Evolutionary conservation across 2,797 vertebrate species (phyloP).

Genomic region (Gorsachius magnificus): DNA sequence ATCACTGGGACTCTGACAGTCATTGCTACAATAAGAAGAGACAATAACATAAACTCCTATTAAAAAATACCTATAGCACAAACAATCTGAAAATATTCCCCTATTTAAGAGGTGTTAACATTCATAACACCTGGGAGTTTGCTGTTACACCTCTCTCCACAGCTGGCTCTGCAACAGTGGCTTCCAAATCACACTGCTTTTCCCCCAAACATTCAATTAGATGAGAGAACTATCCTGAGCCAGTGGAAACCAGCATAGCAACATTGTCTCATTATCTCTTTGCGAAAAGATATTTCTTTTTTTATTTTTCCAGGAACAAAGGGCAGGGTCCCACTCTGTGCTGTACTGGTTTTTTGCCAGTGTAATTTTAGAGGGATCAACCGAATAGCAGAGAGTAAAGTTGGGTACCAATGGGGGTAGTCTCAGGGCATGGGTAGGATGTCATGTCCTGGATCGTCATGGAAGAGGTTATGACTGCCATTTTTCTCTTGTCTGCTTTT

Average conservation of each 20-base stretch:
- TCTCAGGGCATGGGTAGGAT: background rate
- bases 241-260: background rate
- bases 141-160: background rate
- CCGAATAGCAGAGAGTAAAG: fast-evolving
- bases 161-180: background rate
- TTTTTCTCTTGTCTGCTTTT: background rate
- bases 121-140: conserved; percentile 45
- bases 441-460: background rate
- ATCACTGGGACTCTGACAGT: background rate
- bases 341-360: background rate
- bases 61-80: conserved; percentile 11
- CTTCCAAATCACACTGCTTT: background rate
- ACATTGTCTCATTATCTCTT: background rate
- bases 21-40: background rate
- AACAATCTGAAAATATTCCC: conserved; percentile 49
- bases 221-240: background rate
- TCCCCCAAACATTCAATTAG: background rate
- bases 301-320: background rate
- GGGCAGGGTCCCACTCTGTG: background rate
- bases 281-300: background rate
- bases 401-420: fast-evolving
- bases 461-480: background rate
- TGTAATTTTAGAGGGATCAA: background rate
- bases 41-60: conserved; percentile 11
- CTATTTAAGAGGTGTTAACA: conserved; percentile 47